Base-by-base conservation (phyloP, 2,888 invertebrate species). In the Leptothorax acervorum region DNA sequence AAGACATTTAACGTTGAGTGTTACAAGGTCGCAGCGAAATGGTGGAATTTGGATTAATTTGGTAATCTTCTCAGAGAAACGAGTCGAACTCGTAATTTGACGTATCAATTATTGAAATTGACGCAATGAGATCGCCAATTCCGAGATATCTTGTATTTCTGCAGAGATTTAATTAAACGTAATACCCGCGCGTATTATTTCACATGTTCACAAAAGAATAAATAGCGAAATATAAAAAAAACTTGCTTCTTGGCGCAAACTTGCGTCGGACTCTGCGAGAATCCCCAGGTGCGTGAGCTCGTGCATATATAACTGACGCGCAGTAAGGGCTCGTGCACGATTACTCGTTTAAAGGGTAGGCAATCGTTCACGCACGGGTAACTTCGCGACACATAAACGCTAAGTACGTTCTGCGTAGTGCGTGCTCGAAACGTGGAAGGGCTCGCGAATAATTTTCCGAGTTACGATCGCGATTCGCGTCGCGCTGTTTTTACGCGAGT, bases 261-360 rank as follows among this genome's bases (percentile, higher is more conserved):
- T 71, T 35, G 79, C 18, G 15, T 15, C n/a, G 31, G 45, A 53
- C 48, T 60, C 48, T 8, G 60, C 23, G 45, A 60, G 79, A 71
- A 71, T 81, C 45, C 71, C 68, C 71, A 70, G 68, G 9, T 35
- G 60, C 71, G 71, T 31, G 79, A 81, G 60, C 71, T 81, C 60
- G 79, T 81, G 71, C 79, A 51, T 23, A 23, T 23, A 23, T 81
- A 60, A 48, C 70, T 60, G 79, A 79, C 45, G 68, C 70, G 70
- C 79, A 70, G 48, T 48, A 70, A 81, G 48, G 79, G 79, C 60
- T 81, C 28, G 71, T 81, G 79, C 71, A 39, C 79, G 79, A 70
- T 71, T 81, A 81, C 71, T 60, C 79, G 79, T 81, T 71, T 81
- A 81, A 81, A 81, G 79, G 70, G 60, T 70, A 79, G 60, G 79